Base-by-base conservation (phyloP, 2,888 invertebrate species). In the Agriopis marginaria region DNA sequence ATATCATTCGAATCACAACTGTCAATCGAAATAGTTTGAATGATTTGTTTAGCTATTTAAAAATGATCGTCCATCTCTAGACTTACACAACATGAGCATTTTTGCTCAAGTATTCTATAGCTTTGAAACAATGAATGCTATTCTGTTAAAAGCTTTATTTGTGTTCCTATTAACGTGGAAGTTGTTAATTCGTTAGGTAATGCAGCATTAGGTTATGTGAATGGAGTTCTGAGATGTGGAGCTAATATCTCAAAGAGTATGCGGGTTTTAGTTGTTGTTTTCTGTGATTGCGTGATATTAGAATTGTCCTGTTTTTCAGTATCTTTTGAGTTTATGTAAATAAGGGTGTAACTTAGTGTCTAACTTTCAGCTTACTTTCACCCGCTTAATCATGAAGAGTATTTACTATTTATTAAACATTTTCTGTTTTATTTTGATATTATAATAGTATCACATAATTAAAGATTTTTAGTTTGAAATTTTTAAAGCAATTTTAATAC, bases 21-120 rank as follows among this genome's bases (percentile, higher is more conserved):
- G 49, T 50, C 17, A 47, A 14, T 17, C 49, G 8, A 50, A 23
- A n/a, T 3, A 11, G 49, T 40, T 40, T 14, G 49, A 49, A 14
- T 39, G 5, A 40, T 11, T 55, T 40, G 9, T 7, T 10, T n/a
- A 14, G 14, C 12, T 8, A 9, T 39, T 47, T 56, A 7, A 11
- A 49, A 49, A 49, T 23, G 7, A 40, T 44, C 7, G 42, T n/a
- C 50, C 53, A 62, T 67, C 58, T 8, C 44, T 53, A 62, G 2
- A 44, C 7, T 66, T 60, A 54, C 66, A 67, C 56, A 67, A 63
- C 45, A 50, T 79, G 79, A 81, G 82, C 78, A 87, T 86, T 90
- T 90, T 89, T 87, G 88, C 89, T 79, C 82, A 84, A 82, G 81
- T 39, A 54, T n/a, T 80, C 86, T 87, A 86, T 88, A 87, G 80